These are phyloP conservation scores for Orgyia antiqua DNA, from an alignment of 2,888 invertebrate species.

Conservation along the genomic window DNA sequence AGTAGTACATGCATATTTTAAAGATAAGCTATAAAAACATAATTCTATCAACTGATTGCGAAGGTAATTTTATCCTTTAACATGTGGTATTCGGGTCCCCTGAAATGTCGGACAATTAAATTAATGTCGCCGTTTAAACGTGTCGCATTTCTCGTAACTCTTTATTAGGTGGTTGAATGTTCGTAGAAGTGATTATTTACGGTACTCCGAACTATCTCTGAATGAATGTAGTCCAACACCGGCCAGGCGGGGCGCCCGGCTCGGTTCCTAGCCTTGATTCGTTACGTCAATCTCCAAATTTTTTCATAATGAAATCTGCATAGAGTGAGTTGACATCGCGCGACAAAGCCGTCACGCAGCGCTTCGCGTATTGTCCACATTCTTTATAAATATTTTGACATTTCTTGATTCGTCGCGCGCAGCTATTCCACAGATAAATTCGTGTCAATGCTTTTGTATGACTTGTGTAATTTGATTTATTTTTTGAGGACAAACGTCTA, in stretches of 20 bases:
- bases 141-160: conserved; percentile 57
- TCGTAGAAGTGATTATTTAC: conserved; percentile 73
- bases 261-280: conserved; percentile 49
- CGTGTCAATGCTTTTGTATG: conserved; percentile 68
- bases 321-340: conserved; percentile 71
- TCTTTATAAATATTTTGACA: conserved; percentile 78
- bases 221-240: conserved; percentile 46
- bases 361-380: conserved; percentile 59
- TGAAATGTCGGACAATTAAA: conserved; percentile 43
- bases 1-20: conserved; percentile 12
- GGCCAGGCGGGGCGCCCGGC: conserved; percentile 62
- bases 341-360: conserved; percentile 63
- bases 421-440: conserved; percentile 67
- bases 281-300: conserved; percentile 72
- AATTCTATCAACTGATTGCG: no score
- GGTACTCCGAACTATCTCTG: conserved; percentile 61
- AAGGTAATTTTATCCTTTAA: no score
- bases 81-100: conserved; percentile 20
- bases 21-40: conserved; percentile 20
- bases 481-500: conserved; percentile 63
- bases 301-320: conserved; percentile 68
- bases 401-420: conserved; percentile 66
- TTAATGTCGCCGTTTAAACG: conserved; percentile 34
- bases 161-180: conserved; percentile 60
- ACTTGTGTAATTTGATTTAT: conserved; percentile 75